Base-by-base conservation (phyloP, 1,140 invertebrate genomes). In the Drosophila simulans region DNA sequence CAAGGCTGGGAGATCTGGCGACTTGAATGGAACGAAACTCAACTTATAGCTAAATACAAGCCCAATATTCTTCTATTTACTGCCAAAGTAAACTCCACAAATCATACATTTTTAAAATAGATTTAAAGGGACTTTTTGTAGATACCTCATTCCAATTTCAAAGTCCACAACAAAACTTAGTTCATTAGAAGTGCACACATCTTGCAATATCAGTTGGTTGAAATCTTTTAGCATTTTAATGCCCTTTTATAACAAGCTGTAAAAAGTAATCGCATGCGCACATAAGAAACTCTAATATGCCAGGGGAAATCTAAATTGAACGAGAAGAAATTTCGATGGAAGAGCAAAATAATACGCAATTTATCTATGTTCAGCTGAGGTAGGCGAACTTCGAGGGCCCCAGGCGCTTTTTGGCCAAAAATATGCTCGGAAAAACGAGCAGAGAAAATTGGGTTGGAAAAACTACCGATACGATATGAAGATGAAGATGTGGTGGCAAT, bases 321-420 rank as follows among this genome's bases (percentile, higher is more conserved):
- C 34, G 51, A 66, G 65, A 70, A 70, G 34, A 69, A 40, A 56
- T 56, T 11, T 5, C 66, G 25, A 70, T 48, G 66, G 34, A 35
- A 34, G 34, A 56, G 49, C 63, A 56, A 70, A 69, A 69, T 70
- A 68, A 69, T 69, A 40, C 66, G 25, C 57, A 70, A 56, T 57
- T 49, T 69, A 56, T 70, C 43, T 65, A 40, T 81, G 71, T 70
- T 39, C 46, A 34, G 25, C 57, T 65, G 78, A 54, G 57, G 48
- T 48, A 59, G 52, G 64, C 53, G 49, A 71, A 71, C 76, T 78
- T 78, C 25, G 46, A 20, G 71, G 65, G 39, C 77, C 77, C 25
- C 1, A 37, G 37, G 71, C 78, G 48, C 40, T 65, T 53, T 39
- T 46, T 63, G 77, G 57, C 42, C 59, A 45, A 70, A 69, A 68